Evolutionary conservation across 1,140 invertebrate genomes (phyloP).

Genomic region (Hylaeus anthracinus): DNA sequence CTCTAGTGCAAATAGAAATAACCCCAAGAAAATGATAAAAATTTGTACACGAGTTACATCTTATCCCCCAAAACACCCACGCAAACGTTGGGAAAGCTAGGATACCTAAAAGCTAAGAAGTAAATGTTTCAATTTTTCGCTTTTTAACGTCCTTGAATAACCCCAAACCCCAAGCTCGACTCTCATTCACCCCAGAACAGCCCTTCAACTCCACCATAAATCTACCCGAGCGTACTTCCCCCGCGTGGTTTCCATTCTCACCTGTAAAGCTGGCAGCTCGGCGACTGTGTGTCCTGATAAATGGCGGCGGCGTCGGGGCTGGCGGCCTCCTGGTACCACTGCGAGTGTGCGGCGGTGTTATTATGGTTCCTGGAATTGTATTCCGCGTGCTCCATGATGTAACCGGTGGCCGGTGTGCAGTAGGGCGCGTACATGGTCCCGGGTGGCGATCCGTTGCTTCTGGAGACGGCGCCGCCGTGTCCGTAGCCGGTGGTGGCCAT

Average conservation of each 20-base stretch:
- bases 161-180: too few relatives aligned
- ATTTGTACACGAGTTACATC: too few relatives aligned
- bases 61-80: too few relatives aligned
- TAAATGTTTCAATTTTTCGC: too few relatives aligned
- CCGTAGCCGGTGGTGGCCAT: constrained; percentile 83
- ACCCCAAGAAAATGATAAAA: too few relatives aligned
- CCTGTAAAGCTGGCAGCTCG: constrained; percentile 78
- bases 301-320: constrained; percentile 76
- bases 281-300: constrained; percentile 79
- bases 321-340: constrained; percentile 77
- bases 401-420: constrained; percentile 79
- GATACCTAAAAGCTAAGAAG: too few relatives aligned
- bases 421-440: constrained; percentile 81
- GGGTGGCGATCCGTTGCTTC: constrained; percentile 81
- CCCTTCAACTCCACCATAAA: too few relatives aligned
- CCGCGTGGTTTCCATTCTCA: constrained; percentile 41
- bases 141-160: too few relatives aligned
- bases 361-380: constrained; percentile 76
- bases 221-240: too few relatives aligned
- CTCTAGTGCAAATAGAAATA: too few relatives aligned
- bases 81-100: too few relatives aligned
- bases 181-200: too few relatives aligned
- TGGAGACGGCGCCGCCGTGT: constrained; percentile 72
- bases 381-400: constrained; percentile 79
- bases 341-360: constrained; percentile 68